Conservation (phyloP, 2,113 vertebrate genomes). For the Urocitellus parryii region DNA sequence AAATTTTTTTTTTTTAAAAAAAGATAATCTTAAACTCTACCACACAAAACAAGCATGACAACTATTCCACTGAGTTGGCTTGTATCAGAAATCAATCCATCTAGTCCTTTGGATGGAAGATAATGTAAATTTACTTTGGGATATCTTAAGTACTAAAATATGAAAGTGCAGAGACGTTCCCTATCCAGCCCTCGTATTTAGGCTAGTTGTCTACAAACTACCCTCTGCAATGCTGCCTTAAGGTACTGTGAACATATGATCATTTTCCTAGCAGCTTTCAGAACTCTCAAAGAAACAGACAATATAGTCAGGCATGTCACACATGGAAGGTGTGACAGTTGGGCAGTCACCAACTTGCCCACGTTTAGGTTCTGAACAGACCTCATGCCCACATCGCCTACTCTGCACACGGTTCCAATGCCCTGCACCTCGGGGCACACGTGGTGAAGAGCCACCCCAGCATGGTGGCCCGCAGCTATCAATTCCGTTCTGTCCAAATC, state of each 20-base stretch:
- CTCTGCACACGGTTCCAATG: background rate
- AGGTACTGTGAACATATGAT: background rate
- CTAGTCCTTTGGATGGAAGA: background rate
- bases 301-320: too few species aligned
- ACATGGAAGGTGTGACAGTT: background rate
- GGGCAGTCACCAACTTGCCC: background rate
- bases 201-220: background rate
- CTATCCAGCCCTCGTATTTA: too few species aligned
- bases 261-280: background rate
- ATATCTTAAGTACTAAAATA: background rate
- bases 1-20: background rate
- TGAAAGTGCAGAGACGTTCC: background rate
- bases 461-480: rapidly evolving
- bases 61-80: background rate
- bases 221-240: background rate
- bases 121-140: too few species aligned
- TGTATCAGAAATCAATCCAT: background rate
- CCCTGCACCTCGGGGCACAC: background rate
- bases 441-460: background rate
- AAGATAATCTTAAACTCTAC: background rate
- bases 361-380: background rate
- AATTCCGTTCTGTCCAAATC: background rate
- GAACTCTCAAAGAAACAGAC: background rate
- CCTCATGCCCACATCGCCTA: background rate
- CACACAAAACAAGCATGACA: background rate